phyloP scores from a whole-genome alignment of 1,140 invertebrate genomes.

The Dendroctonus valens region DNA sequence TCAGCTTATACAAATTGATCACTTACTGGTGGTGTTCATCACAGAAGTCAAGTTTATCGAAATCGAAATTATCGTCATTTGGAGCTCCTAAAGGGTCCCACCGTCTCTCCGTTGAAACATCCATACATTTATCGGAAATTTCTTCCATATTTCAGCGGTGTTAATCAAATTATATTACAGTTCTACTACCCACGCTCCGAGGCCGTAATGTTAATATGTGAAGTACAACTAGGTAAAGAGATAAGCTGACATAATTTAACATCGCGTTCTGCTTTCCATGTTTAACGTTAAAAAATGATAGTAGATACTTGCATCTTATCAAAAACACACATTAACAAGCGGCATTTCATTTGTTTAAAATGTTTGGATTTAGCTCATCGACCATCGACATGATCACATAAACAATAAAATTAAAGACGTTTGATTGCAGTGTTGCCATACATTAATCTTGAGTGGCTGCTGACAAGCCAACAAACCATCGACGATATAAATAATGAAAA shows the following conservation, averaged over 20 bases:
- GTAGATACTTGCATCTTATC: no score
- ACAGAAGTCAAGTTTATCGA: slow-evolving; percentile 37
- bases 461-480: no score
- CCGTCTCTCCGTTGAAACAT: slow-evolving; percentile 60
- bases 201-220: slow-evolving; percentile 7
- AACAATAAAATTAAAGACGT: no score
- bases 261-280: slow-evolving; percentile 8
- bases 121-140: slow-evolving; percentile 30
- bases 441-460: no score
- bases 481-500: no score
- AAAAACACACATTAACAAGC: no score
- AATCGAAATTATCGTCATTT: slow-evolving; percentile 54
- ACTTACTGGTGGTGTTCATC: slow-evolving; percentile 46
- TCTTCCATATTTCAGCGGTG: slow-evolving; percentile 15
- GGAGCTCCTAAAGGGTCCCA: slow-evolving; percentile 79
- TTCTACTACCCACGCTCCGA: slow-evolving; percentile 1
- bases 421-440: no score
- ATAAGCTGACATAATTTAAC: slow-evolving; percentile 5
- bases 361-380: no score
- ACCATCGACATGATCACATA: no score
- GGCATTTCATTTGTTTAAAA: no score
- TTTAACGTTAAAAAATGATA: no score
- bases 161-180: background rate
- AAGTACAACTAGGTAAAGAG: slow-evolving; percentile 1
- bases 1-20: no score